A percentile compares a stretch with the other conserved stretches of the same genome.
Conservation (phyloP, 1,140 invertebrate genomes). For the Chionoecetes opilio region DNA sequence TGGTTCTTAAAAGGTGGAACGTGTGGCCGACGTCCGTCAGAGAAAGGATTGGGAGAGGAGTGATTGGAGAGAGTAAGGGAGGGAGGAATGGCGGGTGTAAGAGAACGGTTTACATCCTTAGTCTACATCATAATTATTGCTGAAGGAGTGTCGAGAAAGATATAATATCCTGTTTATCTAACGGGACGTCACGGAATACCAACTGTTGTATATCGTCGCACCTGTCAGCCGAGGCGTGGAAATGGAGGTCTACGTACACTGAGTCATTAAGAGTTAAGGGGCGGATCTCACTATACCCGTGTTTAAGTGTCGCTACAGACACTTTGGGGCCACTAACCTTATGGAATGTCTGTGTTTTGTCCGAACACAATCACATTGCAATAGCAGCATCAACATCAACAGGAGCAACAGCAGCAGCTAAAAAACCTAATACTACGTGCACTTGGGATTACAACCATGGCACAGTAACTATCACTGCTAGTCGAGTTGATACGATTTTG, state of each 20-base stretch:
- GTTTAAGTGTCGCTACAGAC: constrained; percentile 22
- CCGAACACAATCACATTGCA: too few species aligned
- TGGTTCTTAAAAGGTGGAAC: not conserved
- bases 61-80: not conserved
- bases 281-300: constrained; percentile 52
- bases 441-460: not conserved
- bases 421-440: not conserved
- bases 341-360: not conserved
- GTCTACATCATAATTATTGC: not conserved
- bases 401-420: not conserved
- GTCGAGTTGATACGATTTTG: not conserved
- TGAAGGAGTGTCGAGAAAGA: not conserved
- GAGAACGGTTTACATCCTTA: not conserved
- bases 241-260: not conserved
- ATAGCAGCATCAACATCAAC: too few species aligned
- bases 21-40: not conserved
- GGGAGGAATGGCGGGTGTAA: not conserved
- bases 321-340: not conserved
- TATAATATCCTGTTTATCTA: not conserved
- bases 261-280: constrained; percentile 23
- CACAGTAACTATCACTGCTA: not conserved
- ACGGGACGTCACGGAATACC: constrained; percentile 12
- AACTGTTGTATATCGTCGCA: not conserved
- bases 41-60: too few species aligned
- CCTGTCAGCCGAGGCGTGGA: not conserved